Base-by-base conservation (phyloP, 2,797 vertebrate species). In the Enteromius treurensis region DNA sequence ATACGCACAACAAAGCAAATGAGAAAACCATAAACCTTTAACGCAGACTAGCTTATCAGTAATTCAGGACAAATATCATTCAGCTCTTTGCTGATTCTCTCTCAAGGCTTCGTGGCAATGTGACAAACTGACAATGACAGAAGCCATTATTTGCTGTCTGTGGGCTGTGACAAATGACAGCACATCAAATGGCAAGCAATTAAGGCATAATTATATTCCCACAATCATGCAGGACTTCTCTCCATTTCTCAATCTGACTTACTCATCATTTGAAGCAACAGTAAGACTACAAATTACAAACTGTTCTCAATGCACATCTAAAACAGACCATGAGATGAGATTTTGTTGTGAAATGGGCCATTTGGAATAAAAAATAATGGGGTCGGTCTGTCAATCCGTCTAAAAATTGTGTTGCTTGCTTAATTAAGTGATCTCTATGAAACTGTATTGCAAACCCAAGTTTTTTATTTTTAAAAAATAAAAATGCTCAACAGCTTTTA, bases 111-210 rank as follows among this genome's bases (percentile, higher is more conserved):
- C 89, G 88, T 81, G 88, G 90, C 93, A 91, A 89, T 91, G 91
- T 92, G 93, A 93, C 94, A 93, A 92, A 91, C 88, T 93, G 93
- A 95, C 86, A 86, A 91, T 90, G 90, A 91, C 91, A 91, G 88
- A 92, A 89, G 89, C 91, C 91, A 94, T 95, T 94, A 94, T 95
- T 95, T 95, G 92, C 92, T 92, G 93, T 94, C 93, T 95, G 92
- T 93, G 93, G 91, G 92, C 93, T 93, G 93, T 94, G 93, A 95
- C 93, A 94, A 93, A 95, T 93, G 94, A 95, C 93, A 93, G 94
- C 91, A 90, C 92, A 94, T 94, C 92, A 93, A 92, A 92, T 91
- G 90, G 93, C 89, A 89, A 92, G 93, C 94, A 94, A 95, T 95
- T 95, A 95, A 95, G 93, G 90, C 88, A 82, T 94, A 95, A 95